Base-by-base conservation (phyloP, 1,140 invertebrate genomes). In the Diprion similis region DNA sequence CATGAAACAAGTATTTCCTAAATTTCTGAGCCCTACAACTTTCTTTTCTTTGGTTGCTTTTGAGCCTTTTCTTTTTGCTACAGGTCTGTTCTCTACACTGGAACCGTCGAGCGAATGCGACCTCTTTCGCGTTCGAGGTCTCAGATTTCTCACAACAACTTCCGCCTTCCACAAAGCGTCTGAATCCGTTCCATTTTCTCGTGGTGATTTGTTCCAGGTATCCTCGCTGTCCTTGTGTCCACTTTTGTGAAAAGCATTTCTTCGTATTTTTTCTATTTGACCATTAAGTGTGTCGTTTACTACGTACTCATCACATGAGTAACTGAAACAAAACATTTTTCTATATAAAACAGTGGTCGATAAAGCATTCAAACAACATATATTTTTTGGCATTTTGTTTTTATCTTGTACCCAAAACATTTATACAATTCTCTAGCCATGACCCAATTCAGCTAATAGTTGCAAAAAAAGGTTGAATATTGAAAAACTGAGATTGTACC, bases 1-100 rank as follows among this genome's bases (percentile, higher is more conserved):
- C 95, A 96, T 96, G 85, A 96, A 96, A 86, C 95, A 96, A 74
- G 95, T 96, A 82, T 96, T 96, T 75, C 95, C 95, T 83, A 96
- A 89, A 89, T 96, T 96, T 80, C 94, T 90, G 78, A 96, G 89
- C 46, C 95, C 95, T 76, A 95, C 92, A 68, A 93, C 91, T 87
- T 92, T 92, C 79, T 92, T 92, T 73, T 91, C 89, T 84, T 90
- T 86, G 79, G 83, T 83, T 82, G 83, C 79, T 79, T 85, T 85
- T 24, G 87, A 82, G 73, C 87, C 84, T 85, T 89, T 84, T 87
- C 88, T 79, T 83, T 90, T 86, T 17, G 81, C 77, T 68, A 85
- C 81, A 46, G 87, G 83, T 71, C 84, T 82, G 75, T 91, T 90
- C 75, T 91, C 89, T n/a, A 86, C 85, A 18, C 88, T 89, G 48